Base-by-base conservation (phyloP, 2,888 invertebrate species). In the Pollenia griseotomentosa region DNA sequence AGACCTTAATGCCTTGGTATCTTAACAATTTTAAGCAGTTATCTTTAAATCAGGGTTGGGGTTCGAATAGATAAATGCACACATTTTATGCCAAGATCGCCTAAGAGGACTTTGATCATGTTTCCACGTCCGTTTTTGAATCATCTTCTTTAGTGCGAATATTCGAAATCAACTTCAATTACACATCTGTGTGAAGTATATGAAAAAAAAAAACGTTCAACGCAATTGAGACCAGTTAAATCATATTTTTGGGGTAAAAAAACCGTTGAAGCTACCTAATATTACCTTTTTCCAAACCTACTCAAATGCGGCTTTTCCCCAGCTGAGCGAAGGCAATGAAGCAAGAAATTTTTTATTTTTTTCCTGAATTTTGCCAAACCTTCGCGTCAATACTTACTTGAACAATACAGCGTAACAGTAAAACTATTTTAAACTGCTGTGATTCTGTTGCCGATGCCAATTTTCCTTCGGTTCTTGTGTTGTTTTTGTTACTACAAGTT, bases 261-360 rank as follows among this genome's bases (percentile, higher is more conserved):
- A 77, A 19, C 44, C 33, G 66, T 42, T 65, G 0, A 9, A 63
- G 42, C 7, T 48, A 55, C 55, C 77, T 12, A 77, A 77, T 46
- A 63, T 55, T 65, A 46, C 2, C 2, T 55, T 55, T 57, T 16
- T 19, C n/a, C 19, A 10, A 44, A 51, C n/a, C 53, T 66, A 40
- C 14, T 46, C 42, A 78, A 82, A 55, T 68, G 19, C 53, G 46
- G 19, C 51, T 79, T 86, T 83, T 79, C 74, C 51, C 63, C 83
- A 83, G 80, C 83, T 83, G 83, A 83, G 83, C 82, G 42, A 61
- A 74, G 51, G 70, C 82, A 86, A 82, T 83, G 68, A 83, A 57
- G 63, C 83, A 79, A 83, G 61, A 86, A 63, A 74, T 74, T 65
- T 78, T 74, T 44, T 10, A 19, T 48, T 74, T 51, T 23, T 51